These are phyloP conservation scores for Rissa tridactyla DNA, from an alignment of 2,113 vertebrate genomes.

Conservation along the genomic window DNA sequence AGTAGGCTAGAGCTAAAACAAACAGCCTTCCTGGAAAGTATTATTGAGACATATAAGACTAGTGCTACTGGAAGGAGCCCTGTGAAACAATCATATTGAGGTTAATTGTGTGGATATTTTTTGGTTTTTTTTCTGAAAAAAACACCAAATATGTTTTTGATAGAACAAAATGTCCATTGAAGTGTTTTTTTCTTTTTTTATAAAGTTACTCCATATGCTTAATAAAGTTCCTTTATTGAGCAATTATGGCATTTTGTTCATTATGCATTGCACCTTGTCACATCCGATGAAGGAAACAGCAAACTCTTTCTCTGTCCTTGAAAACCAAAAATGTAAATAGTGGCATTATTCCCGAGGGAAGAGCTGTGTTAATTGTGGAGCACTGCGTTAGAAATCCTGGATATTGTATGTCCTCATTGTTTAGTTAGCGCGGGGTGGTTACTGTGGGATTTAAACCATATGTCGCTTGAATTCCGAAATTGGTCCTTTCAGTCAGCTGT, in stretches of 20 bases:
- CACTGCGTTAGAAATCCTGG: conserved; percentile 42
- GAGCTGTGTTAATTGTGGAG: conserved; percentile 54
- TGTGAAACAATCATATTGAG: conserved; percentile 41
- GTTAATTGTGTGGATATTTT: background rate
- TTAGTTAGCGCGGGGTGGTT: background rate
- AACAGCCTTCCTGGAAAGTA: conserved; percentile 67
- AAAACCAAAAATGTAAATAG: conserved; percentile 70
- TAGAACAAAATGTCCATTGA: conserved; percentile 55
- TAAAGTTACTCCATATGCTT: conserved; percentile 62
- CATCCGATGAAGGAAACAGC: conserved; percentile 57
- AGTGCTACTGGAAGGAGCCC: conserved; percentile 22
- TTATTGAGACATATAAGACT: conserved; percentile 56
- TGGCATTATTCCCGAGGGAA: conserved; percentile 29
- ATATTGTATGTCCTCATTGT: conserved; percentile 54
- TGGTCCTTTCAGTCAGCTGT: conserved; percentile 46
- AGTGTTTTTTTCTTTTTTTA: background rate
- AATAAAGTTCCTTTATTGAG: conserved; percentile 73
- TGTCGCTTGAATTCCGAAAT: conserved; percentile 63
- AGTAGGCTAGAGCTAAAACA: conserved; percentile 69
- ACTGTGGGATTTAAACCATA: conserved; percentile 68
- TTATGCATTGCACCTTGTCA: conserved; percentile 71
- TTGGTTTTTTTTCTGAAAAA: conserved; percentile 47
- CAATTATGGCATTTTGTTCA: conserved; percentile 74
- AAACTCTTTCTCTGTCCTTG: conserved; percentile 42
- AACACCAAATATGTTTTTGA: conserved; percentile 11